Evolutionary conservation across 2,888 invertebrate genomes (phyloP), one percentile per base, ranked within the genome.

Genomic region (Mimachlamys varia): DNA sequence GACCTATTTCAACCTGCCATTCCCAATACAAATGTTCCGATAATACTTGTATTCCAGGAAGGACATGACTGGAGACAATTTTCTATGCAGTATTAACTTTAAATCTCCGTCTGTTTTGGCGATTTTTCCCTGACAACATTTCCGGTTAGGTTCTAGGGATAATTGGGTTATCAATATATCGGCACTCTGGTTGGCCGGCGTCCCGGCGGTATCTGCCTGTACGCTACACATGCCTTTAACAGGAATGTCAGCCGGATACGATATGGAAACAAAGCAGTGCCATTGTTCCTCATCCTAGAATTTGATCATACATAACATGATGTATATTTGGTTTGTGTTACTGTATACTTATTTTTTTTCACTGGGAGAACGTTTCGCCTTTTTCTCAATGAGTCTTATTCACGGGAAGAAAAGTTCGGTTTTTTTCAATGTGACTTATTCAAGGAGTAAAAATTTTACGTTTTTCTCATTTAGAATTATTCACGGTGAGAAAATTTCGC

Each of bases 51-150:
- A 12, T 27, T 33, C 15, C 76, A 7, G 27, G 2, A 17, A 76
- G 76, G 33, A 12, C 62, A 1, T 33, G 15, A 33, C 5, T 76
- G 76, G 12, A 33, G 22, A 76, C 27, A 76, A 76, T 33, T 33
- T 13, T 76, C 76, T 13, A 76, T 2, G 15, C 27, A 76, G 22
- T 76, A 76, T 33, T 76, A 76, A 76, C 33, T 76, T 76, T 76
- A 76, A 76, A 76, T 76, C 76, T 76, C 76, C 13, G 76, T 33
- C 76, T 76, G 76, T 12, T 76, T 33, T 33, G 76, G 76, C 76
- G 76, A 33, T 10, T 27, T 76, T 76, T 76, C 76, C 76, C 33
- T 12, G 13, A 33, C 76, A 33, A 76, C 76, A 17, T 76, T 76
- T 76, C 76, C 76, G 27, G 76, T 76, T 15, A 76, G 33, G 76